Evolutionary conservation across 1,140 invertebrate genomes (phyloP).

Genomic region (Temnothorax curvispinosus): DNA sequence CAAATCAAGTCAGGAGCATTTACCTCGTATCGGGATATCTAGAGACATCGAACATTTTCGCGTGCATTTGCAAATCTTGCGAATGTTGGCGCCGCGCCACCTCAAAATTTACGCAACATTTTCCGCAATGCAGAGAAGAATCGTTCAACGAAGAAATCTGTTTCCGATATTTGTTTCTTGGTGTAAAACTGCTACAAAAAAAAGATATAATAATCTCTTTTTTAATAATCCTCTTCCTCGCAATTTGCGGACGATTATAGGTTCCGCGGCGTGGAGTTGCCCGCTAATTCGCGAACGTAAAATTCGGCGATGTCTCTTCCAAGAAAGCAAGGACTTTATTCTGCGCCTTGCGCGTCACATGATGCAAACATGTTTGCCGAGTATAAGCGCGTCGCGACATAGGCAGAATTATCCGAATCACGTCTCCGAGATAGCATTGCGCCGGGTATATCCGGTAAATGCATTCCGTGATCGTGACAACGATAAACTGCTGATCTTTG

Average conservation of each 20-base stretch:
- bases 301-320: conserved; percentile 13
- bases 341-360: background rate
- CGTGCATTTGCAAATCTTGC: background rate
- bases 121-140: background rate
- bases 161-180: background rate
- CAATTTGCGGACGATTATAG: background rate
- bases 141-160: background rate
- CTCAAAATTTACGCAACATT: background rate
- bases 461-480: background rate
- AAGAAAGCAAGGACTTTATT: background rate
- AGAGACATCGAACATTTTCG: background rate
- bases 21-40: background rate
- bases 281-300: background rate
- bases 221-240: background rate
- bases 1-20: background rate
- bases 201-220: background rate
- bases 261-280: background rate
- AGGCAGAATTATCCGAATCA: conserved; percentile 8
- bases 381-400: conserved; percentile 24
- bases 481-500: background rate
- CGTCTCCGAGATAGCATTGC: conserved; percentile 31
- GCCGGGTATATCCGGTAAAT: conserved; percentile 23
- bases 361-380: conserved; percentile 27
- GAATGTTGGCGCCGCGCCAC: background rate
- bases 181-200: background rate